phyloP scores from a whole-genome alignment of 2,113 vertebrate genomes.

The Sinocyclocheilus rhinocerous region DNA sequence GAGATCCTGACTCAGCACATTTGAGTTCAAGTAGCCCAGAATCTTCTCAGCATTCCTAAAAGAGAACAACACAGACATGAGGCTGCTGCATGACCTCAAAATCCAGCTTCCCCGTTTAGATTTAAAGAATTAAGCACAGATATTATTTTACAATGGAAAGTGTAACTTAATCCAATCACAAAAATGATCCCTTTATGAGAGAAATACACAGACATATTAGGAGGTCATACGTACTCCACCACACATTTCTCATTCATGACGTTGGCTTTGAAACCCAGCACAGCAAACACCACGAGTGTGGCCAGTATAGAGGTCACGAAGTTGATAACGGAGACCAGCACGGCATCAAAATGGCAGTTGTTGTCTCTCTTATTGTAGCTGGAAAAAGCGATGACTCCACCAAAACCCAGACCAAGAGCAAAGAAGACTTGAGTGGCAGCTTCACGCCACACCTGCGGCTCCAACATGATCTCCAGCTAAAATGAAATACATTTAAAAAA shows the following conservation, averaged over 20 bases:
- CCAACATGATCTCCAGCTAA: constrained; percentile 97
- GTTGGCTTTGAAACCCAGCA: constrained; percentile 98
- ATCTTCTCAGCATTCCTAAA: constrained; percentile 95
- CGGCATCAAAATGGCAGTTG: constrained; percentile 97
- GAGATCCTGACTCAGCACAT: constrained; percentile 88
- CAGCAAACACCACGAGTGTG: constrained; percentile 96
- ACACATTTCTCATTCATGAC: constrained; percentile 99
- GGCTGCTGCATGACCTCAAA: background rate
- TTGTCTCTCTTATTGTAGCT: constrained; percentile 99
- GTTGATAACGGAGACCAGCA: constrained; percentile 94
- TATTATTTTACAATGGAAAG: background rate
- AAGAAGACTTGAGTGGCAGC: constrained; percentile 98
- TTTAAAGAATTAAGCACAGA: background rate
- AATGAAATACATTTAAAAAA: background rate
- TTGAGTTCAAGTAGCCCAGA: constrained; percentile 86
- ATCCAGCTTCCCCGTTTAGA: background rate
- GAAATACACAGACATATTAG: background rate
- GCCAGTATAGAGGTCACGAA: constrained; percentile 95
- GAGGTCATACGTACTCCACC: constrained; percentile 85
- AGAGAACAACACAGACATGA: background rate
- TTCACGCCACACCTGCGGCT: constrained; percentile 96
- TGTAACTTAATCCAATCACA: constrained; percentile 15
- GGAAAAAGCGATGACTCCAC: constrained; percentile 97
- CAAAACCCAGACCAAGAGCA: constrained; percentile 92
- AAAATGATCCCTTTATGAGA: background rate